These are phyloP conservation scores for Cheilosia impressa DNA, from an alignment of 2,888 invertebrate genomes.

Conservation along the genomic window DNA sequence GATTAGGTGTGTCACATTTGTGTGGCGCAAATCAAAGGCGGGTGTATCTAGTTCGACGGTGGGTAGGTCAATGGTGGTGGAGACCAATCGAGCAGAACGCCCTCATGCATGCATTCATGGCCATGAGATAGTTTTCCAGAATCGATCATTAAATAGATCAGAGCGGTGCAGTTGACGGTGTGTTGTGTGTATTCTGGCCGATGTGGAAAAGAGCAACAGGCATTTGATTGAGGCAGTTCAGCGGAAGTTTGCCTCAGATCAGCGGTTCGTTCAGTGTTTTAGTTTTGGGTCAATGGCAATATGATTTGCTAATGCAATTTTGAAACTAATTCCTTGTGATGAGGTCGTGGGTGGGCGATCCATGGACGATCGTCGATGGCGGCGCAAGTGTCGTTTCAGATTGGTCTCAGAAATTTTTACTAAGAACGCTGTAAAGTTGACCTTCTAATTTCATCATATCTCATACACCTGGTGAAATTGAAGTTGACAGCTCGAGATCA, in stretches of 20 bases:
- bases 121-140: slow-evolving; percentile 72
- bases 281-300: slow-evolving; percentile 72
- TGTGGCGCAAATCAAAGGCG: slow-evolving; percentile 64
- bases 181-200: background rate
- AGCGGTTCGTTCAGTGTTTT: slow-evolving; percentile 18
- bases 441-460: background rate
- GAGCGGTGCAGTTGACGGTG: background rate
- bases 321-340: slow-evolving; percentile 2
- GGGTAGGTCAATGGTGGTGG: slow-evolving; percentile 74
- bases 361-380: slow-evolving; percentile 36
- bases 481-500: slow-evolving; percentile 8
- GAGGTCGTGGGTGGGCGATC: slow-evolving; percentile 44
- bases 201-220: slow-evolving; percentile 11
- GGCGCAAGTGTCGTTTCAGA: slow-evolving; percentile 59
- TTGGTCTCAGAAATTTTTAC: slow-evolving; percentile 6
- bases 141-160: slow-evolving; percentile 57
- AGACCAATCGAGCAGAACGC: slow-evolving; percentile 70
- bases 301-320: slow-evolving; percentile 39
- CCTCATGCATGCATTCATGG: slow-evolving; percentile 66
- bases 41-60: slow-evolving; percentile 63
- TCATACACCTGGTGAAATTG: background rate
- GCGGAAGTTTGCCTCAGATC: slow-evolving; percentile 38
- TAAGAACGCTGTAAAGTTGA: slow-evolving; percentile 24
- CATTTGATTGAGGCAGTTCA: slow-evolving; percentile 25
- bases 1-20: slow-evolving; percentile 74